Evolutionary conservation across 2,113 vertebrate genomes (phyloP), one percentile per base, ranked within the genome.

Genomic region (Pterocles burchelli): DNA sequence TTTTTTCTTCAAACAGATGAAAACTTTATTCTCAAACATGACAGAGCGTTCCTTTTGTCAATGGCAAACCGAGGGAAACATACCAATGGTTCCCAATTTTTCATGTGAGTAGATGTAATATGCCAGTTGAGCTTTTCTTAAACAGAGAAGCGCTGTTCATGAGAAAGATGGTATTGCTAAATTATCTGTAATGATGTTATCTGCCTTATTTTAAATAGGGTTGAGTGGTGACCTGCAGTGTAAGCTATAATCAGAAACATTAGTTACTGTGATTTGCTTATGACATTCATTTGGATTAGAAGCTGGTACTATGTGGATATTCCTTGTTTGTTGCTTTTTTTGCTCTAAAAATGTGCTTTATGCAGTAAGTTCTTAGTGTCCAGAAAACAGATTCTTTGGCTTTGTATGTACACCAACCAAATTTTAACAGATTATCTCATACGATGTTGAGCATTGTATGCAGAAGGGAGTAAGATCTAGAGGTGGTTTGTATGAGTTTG

Each of bases 31-130:
- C 99, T 99, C 98, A 99, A 99, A 99, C 99, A 99, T 88, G 99
- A 99, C 98, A 98, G 98, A 98, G 99, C 99, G 89, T 99, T 99
- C 98, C 99, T 99, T 98, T 98, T 99, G 98, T 99, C 99, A 93
- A 99, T 99, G 99, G 99, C 99, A 98, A 99, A 99, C 97, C 98
- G 99, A 92, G 99, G 99, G 97, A 99, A 99, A 97, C 98, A 99
- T 98, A 99, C 99, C 93, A 99, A 99, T 97, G 99, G 99, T 94
- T 99, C 99, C 88, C 99, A 99, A 98, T 99, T 99, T 97, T 99
- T 99, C 97, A 99, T 99, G 99, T 99, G 98, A 99, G 99, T 99
- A 98, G 95, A 74, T 93, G 36, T 94, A 63, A 89, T 90, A 62
- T 7, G 48, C 38, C 88, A 97, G 55, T 82, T 31, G 83, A 96